A percentile compares a stretch with the other conserved stretches of the same genome.
Conservation (phyloP, 2,888 invertebrate genomes). For the Formica aserva region DNA sequence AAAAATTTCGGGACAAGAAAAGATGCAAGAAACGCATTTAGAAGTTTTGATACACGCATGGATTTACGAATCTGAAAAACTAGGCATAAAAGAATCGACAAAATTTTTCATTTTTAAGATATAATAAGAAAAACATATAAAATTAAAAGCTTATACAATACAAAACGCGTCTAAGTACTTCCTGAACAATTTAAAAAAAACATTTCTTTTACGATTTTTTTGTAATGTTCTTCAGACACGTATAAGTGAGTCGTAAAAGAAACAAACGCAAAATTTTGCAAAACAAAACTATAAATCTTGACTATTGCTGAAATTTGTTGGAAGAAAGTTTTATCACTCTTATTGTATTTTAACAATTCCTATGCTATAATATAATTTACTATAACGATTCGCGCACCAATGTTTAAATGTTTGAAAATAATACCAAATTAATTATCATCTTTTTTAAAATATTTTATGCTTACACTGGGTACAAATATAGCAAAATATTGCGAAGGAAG, state of each 20-base stretch:
- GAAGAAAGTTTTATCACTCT: background rate
- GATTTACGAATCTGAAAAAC: background rate
- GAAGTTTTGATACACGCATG: background rate
- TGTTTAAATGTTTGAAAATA: background rate
- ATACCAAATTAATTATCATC: background rate
- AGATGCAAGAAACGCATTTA: background rate
- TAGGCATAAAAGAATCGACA: background rate
- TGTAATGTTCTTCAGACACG: background rate
- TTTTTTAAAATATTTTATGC: conserved; percentile 4
- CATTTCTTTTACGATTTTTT: background rate
- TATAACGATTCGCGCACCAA: background rate
- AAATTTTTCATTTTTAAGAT: background rate
- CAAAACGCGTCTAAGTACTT: background rate
- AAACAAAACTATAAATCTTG: conserved; percentile 60
- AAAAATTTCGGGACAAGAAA: conserved; percentile 14
- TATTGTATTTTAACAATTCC: background rate
- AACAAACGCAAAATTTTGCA: conserved; percentile 16
- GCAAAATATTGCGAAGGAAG: conserved; percentile 1
- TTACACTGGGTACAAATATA: background rate
- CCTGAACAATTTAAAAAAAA: background rate
- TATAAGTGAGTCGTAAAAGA: conserved; percentile 16
- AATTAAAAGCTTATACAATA: background rate
- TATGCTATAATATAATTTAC: background rate
- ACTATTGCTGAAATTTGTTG: conserved; percentile 26
- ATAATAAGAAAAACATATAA: conserved; percentile 1